A percentile compares a stretch with the other conserved stretches of the same genome.
phyloP scores from a whole-genome alignment of 2,113 vertebrate species.

The Cyanocitta stelleri region DNA sequence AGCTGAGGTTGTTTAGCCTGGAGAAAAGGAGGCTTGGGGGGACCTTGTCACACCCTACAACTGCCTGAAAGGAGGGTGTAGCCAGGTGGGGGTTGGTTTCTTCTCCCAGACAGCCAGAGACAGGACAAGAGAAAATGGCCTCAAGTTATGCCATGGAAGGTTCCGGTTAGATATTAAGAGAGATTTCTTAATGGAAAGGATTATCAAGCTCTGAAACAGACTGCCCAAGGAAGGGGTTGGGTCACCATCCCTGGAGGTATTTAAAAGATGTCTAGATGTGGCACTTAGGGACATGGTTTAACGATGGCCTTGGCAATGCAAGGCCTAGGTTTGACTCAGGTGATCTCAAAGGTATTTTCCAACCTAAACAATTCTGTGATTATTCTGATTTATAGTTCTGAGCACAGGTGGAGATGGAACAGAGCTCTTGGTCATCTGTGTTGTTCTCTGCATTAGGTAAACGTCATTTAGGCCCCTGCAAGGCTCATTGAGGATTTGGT shows the following conservation, averaged over 20 bases:
- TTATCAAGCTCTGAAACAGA: not conserved
- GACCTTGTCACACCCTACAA: not conserved
- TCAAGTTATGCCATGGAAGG: not conserved
- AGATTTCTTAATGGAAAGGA: not conserved
- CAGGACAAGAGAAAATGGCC: not conserved
- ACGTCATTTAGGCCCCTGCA: not conserved
- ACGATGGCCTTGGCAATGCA: not conserved
- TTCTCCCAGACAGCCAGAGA: not conserved
- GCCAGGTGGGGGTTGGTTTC: rapidly evolving
- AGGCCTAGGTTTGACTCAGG: too few relatives aligned
- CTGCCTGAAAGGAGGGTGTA: not conserved
- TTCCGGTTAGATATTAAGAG: not conserved
- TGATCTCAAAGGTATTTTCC: not conserved
- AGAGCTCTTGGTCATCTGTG: not conserved
- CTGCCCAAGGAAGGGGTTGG: not conserved
- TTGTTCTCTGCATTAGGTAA: not conserved
- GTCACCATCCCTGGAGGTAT: not conserved
- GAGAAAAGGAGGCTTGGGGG: not conserved
- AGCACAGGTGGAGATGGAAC: not conserved
- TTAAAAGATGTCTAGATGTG: not conserved
- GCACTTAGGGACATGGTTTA: not conserved
- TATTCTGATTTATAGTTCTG: not conserved
- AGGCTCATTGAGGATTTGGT: not conserved
- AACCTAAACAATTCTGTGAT: not conserved
- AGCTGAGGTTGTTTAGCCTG: not conserved